Base-by-base conservation (phyloP, 2,113 vertebrate genomes). In the Gasterosteus nipponicus region DNA sequence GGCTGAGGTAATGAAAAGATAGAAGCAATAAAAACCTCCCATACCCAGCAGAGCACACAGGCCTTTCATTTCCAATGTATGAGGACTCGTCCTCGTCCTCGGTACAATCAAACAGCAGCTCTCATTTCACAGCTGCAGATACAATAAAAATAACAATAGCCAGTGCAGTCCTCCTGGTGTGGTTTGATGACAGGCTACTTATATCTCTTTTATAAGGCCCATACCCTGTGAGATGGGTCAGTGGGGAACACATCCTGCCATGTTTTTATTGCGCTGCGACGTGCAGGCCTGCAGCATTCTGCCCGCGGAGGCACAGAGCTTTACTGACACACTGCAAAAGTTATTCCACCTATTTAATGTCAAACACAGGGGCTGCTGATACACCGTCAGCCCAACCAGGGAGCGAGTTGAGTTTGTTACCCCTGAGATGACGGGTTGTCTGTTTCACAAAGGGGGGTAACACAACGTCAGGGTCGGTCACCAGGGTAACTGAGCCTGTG, bases 161-260 rank as follows among this genome's bases (percentile, higher is more conserved):
- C 69, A 22, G 59, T 42, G 69, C 77, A 86, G 79, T 74, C 76
- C 59, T 89, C 69, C 74, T 88, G 56, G 59, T 75, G 54, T 57
- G 77, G 74, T 76, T 74, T 80, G 76, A 85, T 79, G 85, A 77
- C 79, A 83, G 77, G 74, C 71, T 77, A 83, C 86, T 89, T 87
- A 73, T 87, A 87, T 84, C 71, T 80, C 54, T 87, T 91, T 90
- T 91, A 89, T 87, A 86, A 78, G 79, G 58, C 67, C 59, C 73
- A 69, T 63, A 35, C 38, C 83, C 66, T 57, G 77, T 57, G 77
- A 63, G 68, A 82, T 82, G 5, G 77, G 72, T 81, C 73, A 75
- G 82, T 26, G 44, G 80, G 82, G 83, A 87, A 49, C 3, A 51
- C 74, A 61, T 73, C 65, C 77, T 61, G 75, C 72, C 60, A 51